Percentiles rank a stretch among this genome's conserved stretches.
Conservation (phyloP, 1,140 invertebrate genomes). For the Archegozetes longisetosus region DNA sequence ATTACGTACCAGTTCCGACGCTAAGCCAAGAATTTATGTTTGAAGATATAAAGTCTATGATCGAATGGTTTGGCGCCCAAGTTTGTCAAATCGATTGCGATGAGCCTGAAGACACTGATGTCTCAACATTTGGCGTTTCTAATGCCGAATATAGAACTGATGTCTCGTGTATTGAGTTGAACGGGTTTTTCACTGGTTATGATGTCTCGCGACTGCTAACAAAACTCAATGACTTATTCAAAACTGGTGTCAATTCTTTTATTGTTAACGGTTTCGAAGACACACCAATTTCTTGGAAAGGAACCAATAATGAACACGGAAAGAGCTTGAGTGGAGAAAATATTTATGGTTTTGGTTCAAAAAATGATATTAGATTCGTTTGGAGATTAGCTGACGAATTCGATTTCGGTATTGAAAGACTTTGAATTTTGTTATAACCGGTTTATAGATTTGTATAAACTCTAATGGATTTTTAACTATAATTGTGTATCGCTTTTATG, state of each 20-base stretch:
- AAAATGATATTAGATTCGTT: background rate
- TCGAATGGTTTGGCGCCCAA: slow-evolving; percentile 10
- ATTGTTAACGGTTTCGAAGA: slow-evolving; percentile 12
- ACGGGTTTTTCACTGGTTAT: slow-evolving; percentile 8
- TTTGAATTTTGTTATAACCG: too few species aligned
- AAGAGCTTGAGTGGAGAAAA: slow-evolving; percentile 13
- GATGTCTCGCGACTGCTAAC: background rate
- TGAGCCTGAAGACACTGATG: background rate
- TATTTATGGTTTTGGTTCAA: slow-evolving; percentile 5
- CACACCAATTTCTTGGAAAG: slow-evolving; percentile 1
- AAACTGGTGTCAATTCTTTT: background rate
- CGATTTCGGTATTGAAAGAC: slow-evolving; percentile 15
- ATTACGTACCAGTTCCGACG: background rate
- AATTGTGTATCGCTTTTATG: too few species aligned
- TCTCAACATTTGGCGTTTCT: background rate
- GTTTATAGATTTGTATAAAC: too few species aligned
- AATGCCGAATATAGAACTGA: background rate
- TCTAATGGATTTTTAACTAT: too few species aligned
- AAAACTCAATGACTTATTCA: background rate
- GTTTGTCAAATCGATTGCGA: background rate
- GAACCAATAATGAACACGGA: slow-evolving; percentile 13
- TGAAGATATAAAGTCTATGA: background rate
- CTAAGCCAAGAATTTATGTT: background rate
- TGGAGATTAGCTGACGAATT: slow-evolving; percentile 10
- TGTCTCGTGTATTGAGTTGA: slow-evolving; percentile 2